Conservation (phyloP, 2,888 invertebrate genomes). For the Xylocampa areola region DNA sequence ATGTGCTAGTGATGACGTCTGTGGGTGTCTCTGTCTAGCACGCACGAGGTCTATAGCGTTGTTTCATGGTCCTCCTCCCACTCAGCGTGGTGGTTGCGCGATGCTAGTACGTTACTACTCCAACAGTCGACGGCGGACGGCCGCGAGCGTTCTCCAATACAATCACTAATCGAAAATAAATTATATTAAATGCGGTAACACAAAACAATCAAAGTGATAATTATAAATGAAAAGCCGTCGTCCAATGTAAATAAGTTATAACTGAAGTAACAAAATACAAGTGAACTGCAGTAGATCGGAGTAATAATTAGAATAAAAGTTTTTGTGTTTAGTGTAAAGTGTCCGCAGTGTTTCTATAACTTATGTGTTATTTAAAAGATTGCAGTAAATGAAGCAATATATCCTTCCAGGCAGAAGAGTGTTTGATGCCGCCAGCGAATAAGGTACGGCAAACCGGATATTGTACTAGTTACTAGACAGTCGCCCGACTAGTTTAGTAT, state of each 20-base stretch:
- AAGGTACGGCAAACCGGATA: slow-evolving; percentile 88
- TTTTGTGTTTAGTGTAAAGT: slow-evolving; percentile 83
- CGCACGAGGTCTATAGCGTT: slow-evolving; percentile 66
- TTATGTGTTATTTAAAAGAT: slow-evolving; percentile 70
- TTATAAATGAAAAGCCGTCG: slow-evolving; percentile 59
- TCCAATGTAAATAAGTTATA: slow-evolving; percentile 37
- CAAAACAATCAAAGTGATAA: slow-evolving; percentile 64
- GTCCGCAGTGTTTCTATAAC: slow-evolving; percentile 75
- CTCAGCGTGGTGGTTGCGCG: slow-evolving; percentile 74
- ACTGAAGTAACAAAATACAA: slow-evolving; percentile 35
- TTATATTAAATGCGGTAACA: slow-evolving; percentile 64
- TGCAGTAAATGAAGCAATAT: slow-evolving; percentile 73
- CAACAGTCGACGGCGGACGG: slow-evolving; percentile 83
- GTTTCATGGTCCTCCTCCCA: slow-evolving; percentile 81
- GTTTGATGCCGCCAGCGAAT: slow-evolving; percentile 82
- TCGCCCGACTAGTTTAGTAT: slow-evolving; percentile 79
- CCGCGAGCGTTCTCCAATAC: slow-evolving; percentile 76
- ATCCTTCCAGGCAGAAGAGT: slow-evolving; percentile 72
- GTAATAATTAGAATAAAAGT: slow-evolving; percentile 66
- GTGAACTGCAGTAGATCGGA: slow-evolving; percentile 45
- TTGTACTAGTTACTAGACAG: slow-evolving; percentile 77
- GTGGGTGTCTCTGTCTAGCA: slow-evolving; percentile 70
- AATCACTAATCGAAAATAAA: slow-evolving; percentile 62
- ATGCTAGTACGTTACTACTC: slow-evolving; percentile 78
- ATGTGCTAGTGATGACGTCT: slow-evolving; percentile 76